These are phyloP conservation scores for Drosophila barbarae DNA, from an alignment of 2,888 invertebrate species.

Conservation along the genomic window DNA sequence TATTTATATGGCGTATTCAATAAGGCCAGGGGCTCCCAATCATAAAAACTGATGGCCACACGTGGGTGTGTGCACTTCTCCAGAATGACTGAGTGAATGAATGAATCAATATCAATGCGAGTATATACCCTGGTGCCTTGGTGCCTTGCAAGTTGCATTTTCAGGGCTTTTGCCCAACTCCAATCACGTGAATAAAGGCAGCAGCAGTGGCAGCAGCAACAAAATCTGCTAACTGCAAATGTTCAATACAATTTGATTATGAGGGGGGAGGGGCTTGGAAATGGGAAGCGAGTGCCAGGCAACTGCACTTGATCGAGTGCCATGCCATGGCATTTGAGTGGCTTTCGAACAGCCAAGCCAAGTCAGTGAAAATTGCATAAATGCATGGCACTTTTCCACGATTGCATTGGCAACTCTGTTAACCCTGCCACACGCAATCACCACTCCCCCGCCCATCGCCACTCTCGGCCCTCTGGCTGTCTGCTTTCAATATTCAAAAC, in stretches of 20 bases:
- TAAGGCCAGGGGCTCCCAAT: constrained; percentile 45
- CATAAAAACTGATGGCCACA: constrained; percentile 63
- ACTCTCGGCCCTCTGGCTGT: constrained; percentile 28
- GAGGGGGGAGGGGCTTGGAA: constrained; percentile 44
- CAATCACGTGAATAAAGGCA: constrained; percentile 71
- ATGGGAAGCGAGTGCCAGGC: constrained; percentile 2
- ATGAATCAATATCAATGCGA: constrained; percentile 52
- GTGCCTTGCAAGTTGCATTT: constrained; percentile 49
- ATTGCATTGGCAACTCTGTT: constrained; percentile 52
- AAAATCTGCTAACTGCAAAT: constrained; percentile 72
- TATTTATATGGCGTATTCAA: constrained; percentile 67
- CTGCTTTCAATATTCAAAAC: constrained; percentile 71
- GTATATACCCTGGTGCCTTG: constrained; percentile 29
- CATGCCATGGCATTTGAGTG: constrained; percentile 71
- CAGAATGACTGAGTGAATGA: constrained; percentile 47
- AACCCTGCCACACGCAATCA: constrained; percentile 30
- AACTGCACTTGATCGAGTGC: constrained; percentile 71
- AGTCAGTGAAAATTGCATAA: constrained; percentile 68
- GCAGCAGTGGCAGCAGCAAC: constrained; percentile 20
- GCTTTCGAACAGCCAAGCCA: constrained; percentile 66
- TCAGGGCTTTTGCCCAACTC: constrained; percentile 56
- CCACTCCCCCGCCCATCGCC: background rate
- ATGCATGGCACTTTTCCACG: constrained; percentile 71
- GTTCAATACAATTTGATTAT: constrained; percentile 75
- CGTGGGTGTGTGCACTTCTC: constrained; percentile 28